These are phyloP conservation scores for Xylocopa sonorina DNA, from an alignment of 1,140 invertebrate genomes.

Conservation along the genomic window DNA sequence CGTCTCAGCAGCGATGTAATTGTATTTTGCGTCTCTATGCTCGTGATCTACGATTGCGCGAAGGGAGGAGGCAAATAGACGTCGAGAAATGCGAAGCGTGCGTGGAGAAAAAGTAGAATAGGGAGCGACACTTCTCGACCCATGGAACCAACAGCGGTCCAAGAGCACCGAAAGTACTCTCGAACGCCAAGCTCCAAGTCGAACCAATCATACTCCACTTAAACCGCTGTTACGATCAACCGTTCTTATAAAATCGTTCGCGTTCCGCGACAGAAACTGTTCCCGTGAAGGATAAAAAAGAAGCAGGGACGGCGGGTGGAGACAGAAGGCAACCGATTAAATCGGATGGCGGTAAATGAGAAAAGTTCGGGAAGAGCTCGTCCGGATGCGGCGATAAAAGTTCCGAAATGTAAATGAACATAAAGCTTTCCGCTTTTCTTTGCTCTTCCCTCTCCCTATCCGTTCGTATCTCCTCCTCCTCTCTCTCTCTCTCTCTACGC, in stretches of 20 bases:
- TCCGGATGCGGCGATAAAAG: slow-evolving; percentile 40
- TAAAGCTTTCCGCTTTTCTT: slow-evolving; percentile 3
- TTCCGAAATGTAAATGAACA: slow-evolving; percentile 48
- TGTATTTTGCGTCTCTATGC: too few relatives aligned
- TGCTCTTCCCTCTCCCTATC: too few relatives aligned
- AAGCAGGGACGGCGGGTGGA: too few relatives aligned
- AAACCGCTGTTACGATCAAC: slow-evolving; percentile 6
- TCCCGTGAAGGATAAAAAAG: neutral
- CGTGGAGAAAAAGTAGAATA: too few relatives aligned
- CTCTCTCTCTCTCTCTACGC: neutral
- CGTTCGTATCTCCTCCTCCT: too few relatives aligned
- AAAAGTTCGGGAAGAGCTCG: slow-evolving; percentile 36
- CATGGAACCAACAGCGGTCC: neutral
- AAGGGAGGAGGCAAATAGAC: too few relatives aligned
- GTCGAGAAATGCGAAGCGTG: too few relatives aligned
- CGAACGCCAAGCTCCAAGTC: neutral
- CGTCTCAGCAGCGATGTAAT: too few relatives aligned
- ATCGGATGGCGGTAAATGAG: slow-evolving; percentile 44
- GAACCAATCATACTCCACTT: neutral
- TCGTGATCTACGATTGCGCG: too few relatives aligned
- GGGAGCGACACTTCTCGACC: too few relatives aligned
- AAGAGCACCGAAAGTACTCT: neutral
- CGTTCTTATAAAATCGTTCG: slow-evolving; percentile 2
- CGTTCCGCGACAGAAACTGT: neutral
- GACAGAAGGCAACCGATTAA: slow-evolving; percentile 32